Evolutionary conservation across 2,888 invertebrate species (phyloP), one percentile per base, ranked within the genome.

Genomic region (Dryocosmus kuriphilus): DNA sequence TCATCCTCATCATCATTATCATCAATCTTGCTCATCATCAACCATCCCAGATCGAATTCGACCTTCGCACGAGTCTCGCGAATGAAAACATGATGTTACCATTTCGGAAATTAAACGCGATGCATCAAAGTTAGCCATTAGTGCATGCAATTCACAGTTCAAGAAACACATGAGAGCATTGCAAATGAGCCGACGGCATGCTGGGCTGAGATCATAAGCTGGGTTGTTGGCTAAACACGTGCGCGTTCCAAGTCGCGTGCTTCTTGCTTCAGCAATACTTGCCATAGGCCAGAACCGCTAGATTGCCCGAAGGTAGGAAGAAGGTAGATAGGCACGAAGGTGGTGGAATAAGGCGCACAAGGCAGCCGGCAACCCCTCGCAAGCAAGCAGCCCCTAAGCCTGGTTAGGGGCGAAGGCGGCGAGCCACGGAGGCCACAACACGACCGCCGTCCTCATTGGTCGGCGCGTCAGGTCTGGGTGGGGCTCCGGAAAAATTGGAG

Each of bases 391-490:
- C 86, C 88, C 89, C 86, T 88, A 89, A 88, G 89, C 87, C 86
- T 87, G 88, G 87, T 87, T 87, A 87, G 88, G 90, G 90, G 87
- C 85, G 90, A 91, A 90, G 91, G 91, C 91, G 91, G 91, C 91
- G 89, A 90, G 91, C 91, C 91, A 86, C 91, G 88, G 89, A 89
- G 90, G 91, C 91, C 91, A 91, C 91, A 91, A 91, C 91, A 91
- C 91, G 89, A 91, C 91, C 91, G 89, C 91, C 86, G 87, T 89
- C 90, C 90, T 89, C 90, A 90, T 90, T 90, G 90, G 90, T 89
- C 90, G 90, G 88, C 82, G 85, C 89, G 86, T 81, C 84, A 83
- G 81, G 85, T 84, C 89, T 90, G 90, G 89, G 91, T 90, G 91
- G 91, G 90, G 90, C 91, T 87, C 88, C 86, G 86, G 87, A 90